Base-by-base conservation (phyloP, 2,113 vertebrate species). In the Oreocharis arfaki region DNA sequence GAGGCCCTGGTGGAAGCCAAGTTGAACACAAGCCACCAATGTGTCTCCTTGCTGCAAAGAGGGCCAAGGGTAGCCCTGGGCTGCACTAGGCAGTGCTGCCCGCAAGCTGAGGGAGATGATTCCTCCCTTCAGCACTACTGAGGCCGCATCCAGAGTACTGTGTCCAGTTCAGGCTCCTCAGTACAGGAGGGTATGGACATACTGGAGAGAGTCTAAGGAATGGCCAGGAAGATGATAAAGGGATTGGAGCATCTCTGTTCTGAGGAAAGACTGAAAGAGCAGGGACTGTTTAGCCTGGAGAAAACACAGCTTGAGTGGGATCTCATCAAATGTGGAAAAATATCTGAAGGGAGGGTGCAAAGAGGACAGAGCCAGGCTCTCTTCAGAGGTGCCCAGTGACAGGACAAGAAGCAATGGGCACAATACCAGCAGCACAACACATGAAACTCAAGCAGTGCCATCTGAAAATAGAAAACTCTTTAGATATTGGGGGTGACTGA, bases 371-470 rank as follows among this genome's bases (percentile, higher is more conserved):
- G 7, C 7, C 16, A 78, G 55, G 55, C 17, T 53, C 52, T 59
- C 42, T 47, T 47, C 42, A 67, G 37, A 7, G 37, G 1, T 75
- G 17, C 8, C 20, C 21, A 14, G 35, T 46, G 33, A 22, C 8
- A 73, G 28, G 11, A 33, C 1, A 39, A 68, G 59, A 76, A 18
- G 33, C 9, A 50, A 32, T 6, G 4, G 21, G 19, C 14, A 46
- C 17, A 67, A 53, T 26, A 55, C 41, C 26, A 70, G 75, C 11
- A 6, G 26, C 9, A 56, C 17, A 35, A 14, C 6, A 32, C 17
- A 7, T 7, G 16, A 76, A 71, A 35, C 22, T 33, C 6, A 57
- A 39, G 8, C 0, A 1, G 10, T 81, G 20, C 9, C 1, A 1
- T 14, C 33, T 89, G 32, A 77, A 24, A 18, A 52, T 6, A 41